These are phyloP conservation scores for Drosophila borealis DNA, from an alignment of 2,888 invertebrate species.

Conservation along the genomic window DNA sequence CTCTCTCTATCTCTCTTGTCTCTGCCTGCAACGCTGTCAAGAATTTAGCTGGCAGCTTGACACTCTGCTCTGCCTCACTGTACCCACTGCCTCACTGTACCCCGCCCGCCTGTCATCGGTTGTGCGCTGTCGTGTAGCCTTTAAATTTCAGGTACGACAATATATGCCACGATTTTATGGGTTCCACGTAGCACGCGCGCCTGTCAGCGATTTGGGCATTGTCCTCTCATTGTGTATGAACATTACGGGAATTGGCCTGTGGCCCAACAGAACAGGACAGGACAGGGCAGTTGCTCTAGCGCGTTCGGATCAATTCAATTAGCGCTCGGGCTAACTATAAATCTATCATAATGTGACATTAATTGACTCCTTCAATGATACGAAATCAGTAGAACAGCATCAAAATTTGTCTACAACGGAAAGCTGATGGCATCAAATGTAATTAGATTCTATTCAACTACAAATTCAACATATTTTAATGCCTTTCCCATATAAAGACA, in stretches of 20 bases:
- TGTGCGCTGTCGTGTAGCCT: constrained; percentile 75
- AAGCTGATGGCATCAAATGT: no score
- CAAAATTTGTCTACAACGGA: no score
- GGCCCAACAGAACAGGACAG: neutral
- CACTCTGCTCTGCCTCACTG: constrained; percentile 43
- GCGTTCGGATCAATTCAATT: constrained; percentile 39
- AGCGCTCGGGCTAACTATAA: constrained; percentile 5
- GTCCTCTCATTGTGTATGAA: constrained; percentile 25
- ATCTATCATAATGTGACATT: neutral
- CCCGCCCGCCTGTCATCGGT: constrained; percentile 51
- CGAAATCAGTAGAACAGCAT: no score
- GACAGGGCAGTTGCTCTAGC: constrained; percentile 5
- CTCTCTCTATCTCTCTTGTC: neutral
- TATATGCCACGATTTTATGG: constrained; percentile 78
- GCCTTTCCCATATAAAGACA: no score
- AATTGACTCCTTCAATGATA: neutral
- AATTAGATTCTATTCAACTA: no score
- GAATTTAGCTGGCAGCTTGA: constrained; percentile 69
- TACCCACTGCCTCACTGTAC: neutral
- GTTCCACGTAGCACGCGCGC: constrained; percentile 72
- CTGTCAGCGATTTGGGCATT: constrained; percentile 51
- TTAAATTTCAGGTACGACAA: constrained; percentile 71
- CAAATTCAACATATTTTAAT: no score
- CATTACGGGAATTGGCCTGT: constrained; percentile 1
- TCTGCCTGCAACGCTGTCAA: constrained; percentile 68